Percentiles rank a stretch among this genome's conserved stretches.
Conservation (phyloP, 2,888 invertebrate genomes). For the Crossocerus cetratus region DNA sequence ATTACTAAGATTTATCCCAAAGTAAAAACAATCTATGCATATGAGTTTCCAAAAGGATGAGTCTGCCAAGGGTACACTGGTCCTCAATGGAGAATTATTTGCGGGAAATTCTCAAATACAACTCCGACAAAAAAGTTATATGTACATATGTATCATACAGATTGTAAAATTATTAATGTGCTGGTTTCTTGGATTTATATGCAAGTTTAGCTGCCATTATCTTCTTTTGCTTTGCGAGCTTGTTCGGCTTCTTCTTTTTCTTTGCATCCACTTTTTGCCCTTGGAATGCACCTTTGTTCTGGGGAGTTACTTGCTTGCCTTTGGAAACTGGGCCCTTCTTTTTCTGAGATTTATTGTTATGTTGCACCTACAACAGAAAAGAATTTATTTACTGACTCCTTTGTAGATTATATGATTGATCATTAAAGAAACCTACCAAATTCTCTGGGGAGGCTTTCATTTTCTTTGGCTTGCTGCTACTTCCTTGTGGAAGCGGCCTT, state of each 20-base stretch:
- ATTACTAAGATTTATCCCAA: too few relatives aligned
- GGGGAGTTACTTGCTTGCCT: conserved; percentile 14
- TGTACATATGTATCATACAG: background rate
- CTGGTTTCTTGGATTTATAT: conserved; percentile 64
- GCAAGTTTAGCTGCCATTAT: conserved; percentile 79
- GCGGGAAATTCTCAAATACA: too few relatives aligned
- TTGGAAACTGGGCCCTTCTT: background rate
- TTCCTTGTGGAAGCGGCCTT: conserved; percentile 28
- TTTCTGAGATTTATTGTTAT: conserved; percentile 20
- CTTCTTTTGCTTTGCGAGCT: conserved; percentile 79
- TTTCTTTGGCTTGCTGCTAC: conserved; percentile 52
- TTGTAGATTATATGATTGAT: background rate
- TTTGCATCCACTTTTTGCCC: conserved; percentile 80
- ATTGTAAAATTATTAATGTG: conserved; percentile 21
- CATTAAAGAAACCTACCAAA: conserved; percentile 9
- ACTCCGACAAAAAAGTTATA: background rate
- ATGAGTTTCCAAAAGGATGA: too few relatives aligned
- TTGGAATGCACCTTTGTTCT: conserved; percentile 72
- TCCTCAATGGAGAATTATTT: too few relatives aligned
- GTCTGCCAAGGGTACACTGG: too few relatives aligned
- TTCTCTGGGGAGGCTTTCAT: conserved; percentile 52
- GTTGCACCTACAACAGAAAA: conserved; percentile 21
- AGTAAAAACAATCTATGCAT: too few relatives aligned
- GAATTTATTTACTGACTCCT: conserved; percentile 16
- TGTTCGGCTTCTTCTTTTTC: conserved; percentile 80